Evolutionary conservation across 2,888 invertebrate species (phyloP).

Genomic region (Halocaridina rubra): DNA sequence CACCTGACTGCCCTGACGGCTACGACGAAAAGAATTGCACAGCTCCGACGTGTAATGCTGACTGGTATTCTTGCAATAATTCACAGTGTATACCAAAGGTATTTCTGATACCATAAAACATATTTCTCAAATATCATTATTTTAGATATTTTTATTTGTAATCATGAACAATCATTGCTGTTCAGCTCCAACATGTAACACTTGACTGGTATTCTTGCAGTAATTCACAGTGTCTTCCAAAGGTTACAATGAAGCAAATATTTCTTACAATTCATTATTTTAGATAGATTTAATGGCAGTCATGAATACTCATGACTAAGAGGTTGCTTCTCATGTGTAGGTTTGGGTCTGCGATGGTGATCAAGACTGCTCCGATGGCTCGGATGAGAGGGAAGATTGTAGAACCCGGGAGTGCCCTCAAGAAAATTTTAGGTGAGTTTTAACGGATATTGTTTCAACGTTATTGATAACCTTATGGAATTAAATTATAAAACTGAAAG

Average conservation of each 20-base stretch:
- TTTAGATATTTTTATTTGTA: too few relatives aligned
- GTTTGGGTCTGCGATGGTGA: constrained; percentile 86
- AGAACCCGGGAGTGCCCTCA: constrained; percentile 69
- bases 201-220: constrained; percentile 75
- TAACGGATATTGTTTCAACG: too few relatives aligned
- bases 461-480: too few relatives aligned
- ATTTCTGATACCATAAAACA: too few relatives aligned
- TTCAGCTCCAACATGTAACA: constrained; percentile 67
- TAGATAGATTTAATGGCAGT: too few relatives aligned
- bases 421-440: constrained; percentile 72
- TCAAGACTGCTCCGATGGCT: constrained; percentile 80
- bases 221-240: constrained; percentile 80
- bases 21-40: constrained; percentile 82
- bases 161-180: too few relatives aligned
- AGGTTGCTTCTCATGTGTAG: constrained; percentile 65
- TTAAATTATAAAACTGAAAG: too few relatives aligned
- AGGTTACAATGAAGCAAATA: too few relatives aligned
- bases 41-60: constrained; percentile 47
- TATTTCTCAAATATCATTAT: too few relatives aligned
- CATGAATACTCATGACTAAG: too few relatives aligned
- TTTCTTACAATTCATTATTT: too few relatives aligned
- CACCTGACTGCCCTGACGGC: constrained; percentile 76
- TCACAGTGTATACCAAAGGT: constrained; percentile 78
- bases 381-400: constrained; percentile 66
- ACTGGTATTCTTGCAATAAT: constrained; percentile 76